Base-by-base conservation (phyloP, 2,888 invertebrate genomes). In the Tyria jacobaeae region DNA sequence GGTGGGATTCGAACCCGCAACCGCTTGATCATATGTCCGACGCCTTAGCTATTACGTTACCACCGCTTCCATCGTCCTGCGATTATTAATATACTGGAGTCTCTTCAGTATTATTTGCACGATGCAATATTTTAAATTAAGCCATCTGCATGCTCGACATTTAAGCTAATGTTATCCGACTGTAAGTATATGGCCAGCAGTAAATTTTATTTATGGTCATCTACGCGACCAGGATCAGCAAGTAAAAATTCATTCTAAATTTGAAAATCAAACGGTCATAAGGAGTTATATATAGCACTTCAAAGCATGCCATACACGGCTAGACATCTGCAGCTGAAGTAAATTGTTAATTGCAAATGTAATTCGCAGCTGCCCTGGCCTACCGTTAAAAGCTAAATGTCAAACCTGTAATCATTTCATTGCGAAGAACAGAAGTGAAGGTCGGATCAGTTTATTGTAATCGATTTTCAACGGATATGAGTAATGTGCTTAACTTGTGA, bases 351-450 rank as follows among this genome's bases (percentile, higher is more conserved):
- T 86, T 89, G 81, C 84, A 64, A n/a, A 61, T 75, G 79, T 81
- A 81, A 82, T 87, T 85, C 80, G 89, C 92, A 92, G 90, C 92
- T 92, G 92, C 81, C 78, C 75, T 68, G 34, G 75, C 80, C 54
- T 35, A 34, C 41, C 82, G 86, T 87, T 86, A 78, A 62, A 52
- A 78, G 76, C 83, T 91, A 93, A 93, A 93, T 93, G 92, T 92
- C 92, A 93, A 85, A 83, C 82, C 71, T 77, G 78, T 87, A 85
- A 87, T 86, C 86, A 88, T 89, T 88, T 88, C 83, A 85, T 80
- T 83, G 84, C 74, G 81, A 82, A 82, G 81, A 73, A 69, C 67
- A 77, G 75, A 72, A 73, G 66, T 51, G 84, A 85, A 88, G 87
- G 88, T 73, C 82, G 72, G 66, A 67, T 63, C 76, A 71, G 82